Base-by-base conservation (phyloP, 2,113 vertebrate species). In the Capreolus pygargus region DNA sequence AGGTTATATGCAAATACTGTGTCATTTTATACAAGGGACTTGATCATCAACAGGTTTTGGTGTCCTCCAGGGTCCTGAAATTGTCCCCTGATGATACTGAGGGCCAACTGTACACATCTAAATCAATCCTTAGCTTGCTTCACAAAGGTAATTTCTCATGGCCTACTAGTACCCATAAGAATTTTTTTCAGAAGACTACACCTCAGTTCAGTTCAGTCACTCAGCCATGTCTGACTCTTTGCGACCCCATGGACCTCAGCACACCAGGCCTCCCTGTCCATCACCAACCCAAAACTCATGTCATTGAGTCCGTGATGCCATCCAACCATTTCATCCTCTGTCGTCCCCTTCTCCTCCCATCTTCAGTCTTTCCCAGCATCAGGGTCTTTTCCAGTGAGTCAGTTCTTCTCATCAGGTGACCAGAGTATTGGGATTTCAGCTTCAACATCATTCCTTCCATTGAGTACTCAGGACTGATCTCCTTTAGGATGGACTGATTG, bases 111-210 rank as follows among this genome's bases (percentile, higher is more conserved):
- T 54, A 25, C 79, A 82, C 47, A 47, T 57, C n/a, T 82, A 52
- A 47, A 88, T 64, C 39, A 95, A 58, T 19, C 17, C 14, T 28
- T 12, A 86, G 23, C 82, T 91, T 93, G 43, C 52, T 89, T 97
- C 47, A 97, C 81, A 96, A 91, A 95, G 87, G 94, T 17, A 86
- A 76, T 52, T 88, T 94, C 57, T 89, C 30, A 19, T 79, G 52
- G 52, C 91, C 86, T 86, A 45, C 47, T 88, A 83, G 91, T 61
- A 94, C 78, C 47, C 43, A 70, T 52, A 74, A 86, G 87, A 90
- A 90, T 97, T 89, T 30, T 86, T 67, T 93, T 95, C 78, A 83
- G 88, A 92, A 94, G 94, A 60, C 33, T 74, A 74, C 67, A 74
- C 67, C 67, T 74, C 36, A 74, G 67, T 74, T 74, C 36, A 74